A percentile compares a stretch with the other conserved stretches of the same genome.
These are phyloP conservation scores for Vespertilio murinus DNA, from an alignment of 2,797 vertebrate species.

Conservation along the genomic window DNA sequence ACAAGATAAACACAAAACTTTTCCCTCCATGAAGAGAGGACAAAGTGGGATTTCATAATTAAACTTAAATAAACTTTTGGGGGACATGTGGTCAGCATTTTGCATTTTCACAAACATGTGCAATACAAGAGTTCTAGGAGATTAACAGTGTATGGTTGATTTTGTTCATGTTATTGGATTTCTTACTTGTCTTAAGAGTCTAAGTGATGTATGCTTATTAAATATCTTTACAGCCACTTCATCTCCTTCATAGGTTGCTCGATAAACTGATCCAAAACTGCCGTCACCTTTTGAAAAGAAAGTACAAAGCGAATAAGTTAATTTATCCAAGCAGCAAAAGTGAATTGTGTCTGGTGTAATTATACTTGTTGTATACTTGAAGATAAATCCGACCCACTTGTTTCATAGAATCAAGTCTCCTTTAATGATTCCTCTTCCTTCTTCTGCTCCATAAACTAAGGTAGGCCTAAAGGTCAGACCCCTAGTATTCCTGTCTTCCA, in stretches of 20 bases:
- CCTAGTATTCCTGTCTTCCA: background rate
- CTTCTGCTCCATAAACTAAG: background rate
- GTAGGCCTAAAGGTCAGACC: background rate
- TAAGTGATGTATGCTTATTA: constrained; percentile 95
- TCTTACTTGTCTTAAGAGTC: constrained; percentile 95
- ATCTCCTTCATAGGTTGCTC: constrained; percentile 92
- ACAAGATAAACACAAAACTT: background rate
- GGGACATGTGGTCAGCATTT: background rate
- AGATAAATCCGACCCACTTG: background rate
- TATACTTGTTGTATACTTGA: background rate
- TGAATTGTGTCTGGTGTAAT: background rate
- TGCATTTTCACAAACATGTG: background rate
- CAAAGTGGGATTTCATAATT: background rate
- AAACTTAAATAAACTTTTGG: background rate
- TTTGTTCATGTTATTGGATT: background rate
- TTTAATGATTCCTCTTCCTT: background rate
- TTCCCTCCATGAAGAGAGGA: background rate
- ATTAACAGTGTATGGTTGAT: background rate
- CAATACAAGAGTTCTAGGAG: background rate
- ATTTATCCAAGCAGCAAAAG: background rate
- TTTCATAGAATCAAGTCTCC: background rate
- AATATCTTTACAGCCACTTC: constrained; percentile 99
- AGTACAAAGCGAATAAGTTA: background rate
- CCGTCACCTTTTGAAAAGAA: constrained; percentile 89
- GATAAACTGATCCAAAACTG: constrained; percentile 97